Base-by-base conservation (phyloP, 2,113 vertebrate species). In the Podocnemis expansa region DNA sequence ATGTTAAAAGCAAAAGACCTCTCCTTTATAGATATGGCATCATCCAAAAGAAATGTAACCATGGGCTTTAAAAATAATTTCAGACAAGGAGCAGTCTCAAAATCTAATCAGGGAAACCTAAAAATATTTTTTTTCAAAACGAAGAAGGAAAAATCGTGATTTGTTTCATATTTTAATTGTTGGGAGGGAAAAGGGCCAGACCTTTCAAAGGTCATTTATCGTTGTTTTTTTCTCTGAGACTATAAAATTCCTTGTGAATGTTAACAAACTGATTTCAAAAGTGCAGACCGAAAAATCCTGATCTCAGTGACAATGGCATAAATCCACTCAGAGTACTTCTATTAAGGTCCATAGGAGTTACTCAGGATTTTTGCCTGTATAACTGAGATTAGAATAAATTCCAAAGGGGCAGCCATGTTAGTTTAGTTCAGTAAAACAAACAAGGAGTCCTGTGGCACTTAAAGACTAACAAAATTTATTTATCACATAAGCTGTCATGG, bases 21-120 rank as follows among this genome's bases (percentile, higher is more conserved):
- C 70, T 63, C 90, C 92, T 94, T 79, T 79, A 41, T 34, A 93
- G 91, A 93, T 60, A 16, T 82, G 10, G 67, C 96, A 92, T 93
- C 93, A 89, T 96, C 89, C 86, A 54, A 82, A 89, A 95, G 89
- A 96, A 97, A 97, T 93, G n/a, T 38, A 96, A 94, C 94, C 93
- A 70, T 10, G 73, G 24, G 89, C 97, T 97, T 97, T 75, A 94
- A 76, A 91, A 96, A 29, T 93, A 94, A 95, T 55, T 95, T 97
- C 95, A 97, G 92, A 60, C 85, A 96, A 96, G 95, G 96, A 95
- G 95, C 96, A 86, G 79, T 80, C 95, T 95, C 43, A 80, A 43
- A 43, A 27, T 34, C 43, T 12, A 24, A 86, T 86, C 41, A 45
- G 47, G 2, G 0, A 10, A 5, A 1, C 0, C 0, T 38, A 34